A percentile compares a stretch with the other conserved stretches of the same genome.
These are phyloP conservation scores for Stomatorhinus ivindoensis DNA, from an alignment of 2,113 vertebrate species.

Conservation along the genomic window DNA sequence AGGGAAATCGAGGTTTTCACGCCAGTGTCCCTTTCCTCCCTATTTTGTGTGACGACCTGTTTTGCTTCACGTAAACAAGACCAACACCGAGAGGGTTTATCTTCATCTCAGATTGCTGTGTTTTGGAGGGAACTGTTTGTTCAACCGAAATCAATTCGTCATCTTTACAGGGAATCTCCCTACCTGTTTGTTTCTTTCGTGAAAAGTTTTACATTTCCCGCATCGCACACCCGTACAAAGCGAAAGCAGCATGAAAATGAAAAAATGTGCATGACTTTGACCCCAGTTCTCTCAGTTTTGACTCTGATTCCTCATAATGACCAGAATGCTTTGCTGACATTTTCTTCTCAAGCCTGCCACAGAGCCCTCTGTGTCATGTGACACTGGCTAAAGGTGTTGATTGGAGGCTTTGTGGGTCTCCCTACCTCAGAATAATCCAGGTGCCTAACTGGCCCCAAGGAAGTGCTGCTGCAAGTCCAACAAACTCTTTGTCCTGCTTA, in stretches of 20 bases:
- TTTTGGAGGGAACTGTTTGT: background rate
- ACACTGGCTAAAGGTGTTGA: background rate
- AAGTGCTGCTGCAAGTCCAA: background rate
- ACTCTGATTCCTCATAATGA: background rate
- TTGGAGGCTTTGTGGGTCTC: background rate
- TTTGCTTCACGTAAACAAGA: background rate
- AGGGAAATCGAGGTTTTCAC: background rate
- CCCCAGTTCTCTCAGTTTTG: background rate
- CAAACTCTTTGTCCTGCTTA: background rate
- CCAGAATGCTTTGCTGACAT: background rate
- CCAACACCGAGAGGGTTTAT: background rate
- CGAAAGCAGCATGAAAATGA: background rate
- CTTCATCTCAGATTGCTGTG: background rate
- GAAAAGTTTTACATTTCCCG: background rate
- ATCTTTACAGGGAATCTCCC: background rate
- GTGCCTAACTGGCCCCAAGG: background rate
- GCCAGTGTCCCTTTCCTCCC: background rate
- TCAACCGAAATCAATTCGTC: background rate
- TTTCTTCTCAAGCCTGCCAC: background rate
- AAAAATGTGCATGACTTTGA: background rate
- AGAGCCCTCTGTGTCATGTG: background rate
- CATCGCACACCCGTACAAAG: background rate
- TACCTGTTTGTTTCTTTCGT: background rate
- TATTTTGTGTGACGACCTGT: background rate
- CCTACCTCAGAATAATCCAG: background rate